Evolutionary conservation across 2,888 invertebrate genomes (phyloP), one percentile per base, ranked within the genome.

Genomic region (Polydrusus pterygomalis): DNA sequence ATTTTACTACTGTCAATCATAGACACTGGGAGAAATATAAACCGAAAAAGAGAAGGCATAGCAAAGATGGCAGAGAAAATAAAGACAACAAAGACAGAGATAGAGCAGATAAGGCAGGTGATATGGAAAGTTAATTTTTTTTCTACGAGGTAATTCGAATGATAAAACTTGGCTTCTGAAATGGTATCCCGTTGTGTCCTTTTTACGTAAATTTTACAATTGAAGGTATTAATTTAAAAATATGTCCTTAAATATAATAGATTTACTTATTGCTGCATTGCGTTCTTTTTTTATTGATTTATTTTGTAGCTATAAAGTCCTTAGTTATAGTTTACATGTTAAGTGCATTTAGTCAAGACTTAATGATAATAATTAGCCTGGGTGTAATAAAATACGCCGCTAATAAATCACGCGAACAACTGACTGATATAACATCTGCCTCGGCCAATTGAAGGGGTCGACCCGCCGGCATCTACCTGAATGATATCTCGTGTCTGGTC

Each of bases 11-110:
- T 1, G 89, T 98, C 0, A 96, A 98, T 84, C 98, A 99, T 86
- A 93, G 93, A 82, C 93, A 96, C 83, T 98, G 98, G 98, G 96
- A 97, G 87, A 93, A 92, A 83, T 95, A 93, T 78, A 91, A 90
- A 83, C 90, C 91, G 0, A 89, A 88, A 77, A 83, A 81, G 67
- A 77, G 82, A 70, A 56, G 77, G 40, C 70, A 70, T 17, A 70
- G 68, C 51, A 74, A 54, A 58, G 77, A 77, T 43, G 67, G 20
- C 8, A 51, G 54, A 34, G 71, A 76, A 2, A 63, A 69, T 25
- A 74, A 70, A 17, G 70, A 70, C 30, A 54, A 72, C 45, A 68
- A 72, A 45, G 54, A 72, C n/a, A 51, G 40, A 63, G 76, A 76
- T 63, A 68, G 69, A 63, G 10, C 58, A 6, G 67, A 70, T 34